Conservation (phyloP, 2,888 invertebrate genomes). For the Folsomia manolachei region DNA sequence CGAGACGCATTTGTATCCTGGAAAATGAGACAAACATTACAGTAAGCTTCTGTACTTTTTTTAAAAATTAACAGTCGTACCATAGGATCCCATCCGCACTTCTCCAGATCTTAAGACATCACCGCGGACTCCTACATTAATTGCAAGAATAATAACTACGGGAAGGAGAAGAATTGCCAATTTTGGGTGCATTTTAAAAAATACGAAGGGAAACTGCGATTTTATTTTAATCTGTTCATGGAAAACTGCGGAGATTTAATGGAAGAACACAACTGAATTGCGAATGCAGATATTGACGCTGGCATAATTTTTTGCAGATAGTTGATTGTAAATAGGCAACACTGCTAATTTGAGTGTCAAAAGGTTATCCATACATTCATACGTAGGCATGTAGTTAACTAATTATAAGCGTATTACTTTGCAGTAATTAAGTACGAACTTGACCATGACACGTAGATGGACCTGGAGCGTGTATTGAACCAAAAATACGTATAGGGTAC, state of each 20-base stretch:
- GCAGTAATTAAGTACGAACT: not conserved
- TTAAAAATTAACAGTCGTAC: slow-evolving; percentile 15
- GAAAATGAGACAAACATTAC: too few relatives aligned
- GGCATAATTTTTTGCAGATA: not conserved
- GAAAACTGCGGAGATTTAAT: not conserved
- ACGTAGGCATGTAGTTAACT: not conserved
- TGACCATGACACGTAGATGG: not conserved
- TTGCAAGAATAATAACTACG: slow-evolving; percentile 18
- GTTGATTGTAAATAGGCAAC: not conserved
- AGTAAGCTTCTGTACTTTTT: not conserved
- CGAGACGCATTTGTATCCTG: slow-evolving; percentile 31
- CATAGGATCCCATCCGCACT: slow-evolving; percentile 30
- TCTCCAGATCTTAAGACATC: slow-evolving; percentile 26
- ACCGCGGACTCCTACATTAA: slow-evolving; percentile 8
- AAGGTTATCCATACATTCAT: not conserved
- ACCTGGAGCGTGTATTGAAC: too few relatives aligned
- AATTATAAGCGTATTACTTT: not conserved
- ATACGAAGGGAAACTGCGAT: not conserved
- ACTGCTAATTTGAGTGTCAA: not conserved
- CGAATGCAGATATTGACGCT: not conserved
- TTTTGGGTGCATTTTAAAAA: not conserved
- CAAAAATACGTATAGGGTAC: not conserved
- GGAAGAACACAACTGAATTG: not conserved
- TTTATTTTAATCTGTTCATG: too few relatives aligned
- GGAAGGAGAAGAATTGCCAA: not conserved